Evolutionary conservation across 1,140 invertebrate species (phyloP).

Genomic region (Sitodiplosis mosellana): DNA sequence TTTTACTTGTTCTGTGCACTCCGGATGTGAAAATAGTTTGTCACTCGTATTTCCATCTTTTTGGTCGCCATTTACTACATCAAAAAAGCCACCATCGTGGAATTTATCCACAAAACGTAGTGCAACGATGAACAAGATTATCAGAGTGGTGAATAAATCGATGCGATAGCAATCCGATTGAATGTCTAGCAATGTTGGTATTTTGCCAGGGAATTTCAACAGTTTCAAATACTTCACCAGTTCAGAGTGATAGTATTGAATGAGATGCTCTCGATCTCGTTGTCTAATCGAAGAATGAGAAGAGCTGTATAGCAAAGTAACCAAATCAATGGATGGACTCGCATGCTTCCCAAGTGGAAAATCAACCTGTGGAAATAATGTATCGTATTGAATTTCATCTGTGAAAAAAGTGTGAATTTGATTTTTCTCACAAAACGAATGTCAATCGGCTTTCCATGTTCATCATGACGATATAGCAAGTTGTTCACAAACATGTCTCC

Average conservation of each 20-base stretch:
- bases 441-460: conserved; percentile 22
- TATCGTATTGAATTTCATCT: neutral
- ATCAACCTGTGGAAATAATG: neutral
- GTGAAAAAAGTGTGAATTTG: neutral
- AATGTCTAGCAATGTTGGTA: neutral
- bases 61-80: neutral
- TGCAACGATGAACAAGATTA: neutral
- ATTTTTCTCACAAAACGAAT: conserved; percentile 29
- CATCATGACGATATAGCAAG: conserved; percentile 35
- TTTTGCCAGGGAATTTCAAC: neutral
- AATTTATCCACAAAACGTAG: neutral
- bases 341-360: neutral
- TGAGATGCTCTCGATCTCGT: neutral
- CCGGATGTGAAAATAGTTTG: neutral
- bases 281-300: neutral
- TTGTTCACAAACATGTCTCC: conserved; percentile 43
- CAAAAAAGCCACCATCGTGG: neutral
- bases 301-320: neutral
- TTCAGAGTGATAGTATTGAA: neutral
- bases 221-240: neutral
- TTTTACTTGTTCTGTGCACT: neutral
- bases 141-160: neutral
- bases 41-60: neutral
- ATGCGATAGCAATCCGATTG: neutral
- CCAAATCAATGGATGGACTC: neutral